These are phyloP conservation scores for Eristalinus sepulchralis DNA, from an alignment of 2,888 invertebrate genomes.

Conservation along the genomic window DNA sequence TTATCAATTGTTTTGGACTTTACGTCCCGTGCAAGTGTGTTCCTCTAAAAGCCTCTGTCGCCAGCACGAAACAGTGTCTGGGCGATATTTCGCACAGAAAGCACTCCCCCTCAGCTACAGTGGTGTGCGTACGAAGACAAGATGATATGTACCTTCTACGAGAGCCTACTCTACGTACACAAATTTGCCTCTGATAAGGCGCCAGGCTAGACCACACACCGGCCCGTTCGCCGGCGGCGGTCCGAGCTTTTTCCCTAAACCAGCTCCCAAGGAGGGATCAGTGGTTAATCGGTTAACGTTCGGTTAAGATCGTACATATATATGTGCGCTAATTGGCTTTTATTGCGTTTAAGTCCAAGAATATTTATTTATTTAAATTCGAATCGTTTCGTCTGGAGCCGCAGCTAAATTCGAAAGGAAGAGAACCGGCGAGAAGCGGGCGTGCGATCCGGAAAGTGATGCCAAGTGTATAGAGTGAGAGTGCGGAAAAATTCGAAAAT, in stretches of 20 bases:
- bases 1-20: conserved; percentile 36
- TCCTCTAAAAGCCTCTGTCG: background rate
- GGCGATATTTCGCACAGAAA: conserved; percentile 15
- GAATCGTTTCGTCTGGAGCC: conserved; percentile 6
- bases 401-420: background rate
- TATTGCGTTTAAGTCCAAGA: background rate
- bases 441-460: conserved; percentile 41
- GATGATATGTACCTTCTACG: conserved; percentile 10
- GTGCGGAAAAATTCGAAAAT: background rate
- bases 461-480: conserved; percentile 11
- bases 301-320: conserved; percentile 74
- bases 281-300: conserved; percentile 76
- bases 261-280: conserved; percentile 69
- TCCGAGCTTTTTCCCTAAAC: conserved; percentile 50
- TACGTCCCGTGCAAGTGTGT: conserved; percentile 8
- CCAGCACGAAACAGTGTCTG: background rate
- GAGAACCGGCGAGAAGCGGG: background rate
- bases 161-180: background rate
- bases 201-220: background rate
- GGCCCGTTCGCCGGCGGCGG: background rate
- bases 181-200: conserved; percentile 40
- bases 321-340: background rate
- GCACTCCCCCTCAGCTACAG: background rate
- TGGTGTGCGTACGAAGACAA: conserved; percentile 27
- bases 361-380: background rate